Evolutionary conservation across 1,140 invertebrate genomes (phyloP).

Genomic region (Drosophila ogumai): DNA sequence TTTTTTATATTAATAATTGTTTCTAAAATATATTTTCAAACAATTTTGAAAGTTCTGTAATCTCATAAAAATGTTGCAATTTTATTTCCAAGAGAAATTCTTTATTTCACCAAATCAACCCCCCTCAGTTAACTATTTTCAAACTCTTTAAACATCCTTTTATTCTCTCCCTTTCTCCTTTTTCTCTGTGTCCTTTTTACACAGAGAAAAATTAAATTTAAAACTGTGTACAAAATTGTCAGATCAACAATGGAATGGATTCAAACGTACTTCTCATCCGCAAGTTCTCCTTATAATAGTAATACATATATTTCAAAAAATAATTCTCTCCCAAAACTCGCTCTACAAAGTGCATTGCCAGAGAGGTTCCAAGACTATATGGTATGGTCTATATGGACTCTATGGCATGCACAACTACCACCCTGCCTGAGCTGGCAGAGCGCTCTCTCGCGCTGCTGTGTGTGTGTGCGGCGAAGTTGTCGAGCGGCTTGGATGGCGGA

Average conservation of each 20-base stretch:
- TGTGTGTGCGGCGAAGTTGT: constrained; percentile 16
- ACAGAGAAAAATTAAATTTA: not conserved
- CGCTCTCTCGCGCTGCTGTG: not conserved
- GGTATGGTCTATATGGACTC: not conserved
- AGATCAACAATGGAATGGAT: not conserved
- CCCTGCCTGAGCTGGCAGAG: not conserved
- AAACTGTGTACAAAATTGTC: not conserved
- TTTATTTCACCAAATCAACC: constrained; percentile 8
- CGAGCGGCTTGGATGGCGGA: constrained; percentile 16
- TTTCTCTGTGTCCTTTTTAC: not conserved
- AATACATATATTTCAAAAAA: not conserved
- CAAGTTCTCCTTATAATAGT: not conserved
- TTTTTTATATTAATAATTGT: not conserved
- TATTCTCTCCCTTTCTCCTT: not conserved
- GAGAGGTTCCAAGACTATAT: not conserved
- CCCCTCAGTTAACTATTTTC: not conserved
- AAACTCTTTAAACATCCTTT: not conserved
- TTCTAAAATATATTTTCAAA: not conserved
- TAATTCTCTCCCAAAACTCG: constrained; percentile 8
- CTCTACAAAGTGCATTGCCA: constrained; percentile 47
- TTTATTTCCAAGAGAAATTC: constrained; percentile 1
- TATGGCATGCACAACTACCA: constrained; percentile 32
- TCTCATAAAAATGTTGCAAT: not conserved
- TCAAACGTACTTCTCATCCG: not conserved
- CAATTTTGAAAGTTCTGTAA: not conserved